phyloP scores from a whole-genome alignment of 2,888 invertebrate genomes.

The Andrena trimmerana region DNA sequence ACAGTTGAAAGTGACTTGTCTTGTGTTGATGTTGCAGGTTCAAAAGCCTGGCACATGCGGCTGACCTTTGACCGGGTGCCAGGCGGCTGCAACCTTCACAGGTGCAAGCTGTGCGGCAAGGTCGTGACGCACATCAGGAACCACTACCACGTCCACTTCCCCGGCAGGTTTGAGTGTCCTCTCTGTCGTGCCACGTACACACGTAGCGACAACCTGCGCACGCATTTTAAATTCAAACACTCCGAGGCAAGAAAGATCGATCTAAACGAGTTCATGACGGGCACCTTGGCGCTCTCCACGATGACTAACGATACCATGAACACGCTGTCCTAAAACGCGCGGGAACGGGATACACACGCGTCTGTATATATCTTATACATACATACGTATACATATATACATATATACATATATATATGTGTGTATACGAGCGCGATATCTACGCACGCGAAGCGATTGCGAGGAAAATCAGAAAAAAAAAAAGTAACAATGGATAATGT shows the following conservation, averaged over 20 bases:
- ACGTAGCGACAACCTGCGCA: conserved; percentile 96
- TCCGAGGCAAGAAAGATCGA: conserved; percentile 96
- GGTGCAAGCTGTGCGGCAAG: conserved; percentile 97
- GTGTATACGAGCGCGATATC: conserved; percentile 42
- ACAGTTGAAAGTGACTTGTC: conserved; percentile 85
- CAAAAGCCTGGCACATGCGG: conserved; percentile 98
- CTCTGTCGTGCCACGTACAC: conserved; percentile 96
- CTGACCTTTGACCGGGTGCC: conserved; percentile 97
- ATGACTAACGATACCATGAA: conserved; percentile 85
- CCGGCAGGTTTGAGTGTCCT: conserved; percentile 96
- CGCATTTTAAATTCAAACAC: conserved; percentile 97
- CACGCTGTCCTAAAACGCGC: conserved; percentile 86
- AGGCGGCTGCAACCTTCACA: conserved; percentile 96
- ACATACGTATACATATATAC: conserved; percentile 48
- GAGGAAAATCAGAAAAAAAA: conserved; percentile 46
- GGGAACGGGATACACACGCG: conserved; percentile 43
- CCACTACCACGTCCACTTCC: conserved; percentile 97
- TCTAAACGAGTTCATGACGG: conserved; percentile 87
- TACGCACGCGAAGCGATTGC: conserved; percentile 44
- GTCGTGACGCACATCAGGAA: conserved; percentile 97
- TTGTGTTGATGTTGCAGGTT: conserved; percentile 92
- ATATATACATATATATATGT: conserved; percentile 49
- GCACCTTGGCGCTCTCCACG: conserved; percentile 87
- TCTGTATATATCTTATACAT: conserved; percentile 51
- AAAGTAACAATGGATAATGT: conserved; percentile 48